Evolutionary conservation across 1,140 invertebrate species (phyloP).

Genomic region (Drosophila rufa): DNA sequence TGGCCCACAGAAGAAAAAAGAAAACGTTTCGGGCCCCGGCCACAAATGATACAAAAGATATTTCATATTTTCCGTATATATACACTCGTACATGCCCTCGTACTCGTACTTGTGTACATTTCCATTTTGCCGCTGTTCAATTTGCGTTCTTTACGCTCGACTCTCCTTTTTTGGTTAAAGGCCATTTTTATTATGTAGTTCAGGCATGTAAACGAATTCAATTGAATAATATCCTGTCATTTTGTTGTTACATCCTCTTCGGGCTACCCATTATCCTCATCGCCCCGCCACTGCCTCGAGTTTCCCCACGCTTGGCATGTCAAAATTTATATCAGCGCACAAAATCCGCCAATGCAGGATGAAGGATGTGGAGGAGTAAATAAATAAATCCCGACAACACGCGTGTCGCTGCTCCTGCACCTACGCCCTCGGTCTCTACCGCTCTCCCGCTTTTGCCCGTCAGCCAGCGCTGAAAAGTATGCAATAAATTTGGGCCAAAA

Average conservation of each 20-base stretch:
- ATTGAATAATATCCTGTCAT: slow-evolving; percentile 84
- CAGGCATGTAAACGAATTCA: slow-evolving; percentile 83
- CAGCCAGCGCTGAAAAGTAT: slow-evolving; percentile 53
- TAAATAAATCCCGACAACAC: slow-evolving; percentile 75
- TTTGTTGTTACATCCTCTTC: slow-evolving; percentile 63
- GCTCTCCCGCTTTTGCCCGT: neutral
- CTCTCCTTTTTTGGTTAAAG: slow-evolving; percentile 56
- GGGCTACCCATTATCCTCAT: slow-evolving; percentile 33
- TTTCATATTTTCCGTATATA: slow-evolving; percentile 51
- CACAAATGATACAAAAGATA: slow-evolving; percentile 59
- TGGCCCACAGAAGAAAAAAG: slow-evolving; percentile 41
- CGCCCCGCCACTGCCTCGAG: neutral
- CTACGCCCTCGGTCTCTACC: neutral
- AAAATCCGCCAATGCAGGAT: slow-evolving; percentile 63
- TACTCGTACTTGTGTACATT: slow-evolving; percentile 31
- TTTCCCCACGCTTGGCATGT: slow-evolving; percentile 59
- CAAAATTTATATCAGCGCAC: slow-evolving; percentile 76
- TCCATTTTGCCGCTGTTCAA: slow-evolving; percentile 62
- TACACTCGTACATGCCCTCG: neutral
- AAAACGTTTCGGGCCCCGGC: slow-evolving; percentile 46
- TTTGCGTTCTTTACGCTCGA: slow-evolving; percentile 47
- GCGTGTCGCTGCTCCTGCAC: slow-evolving; percentile 32
- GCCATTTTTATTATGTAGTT: slow-evolving; percentile 80
- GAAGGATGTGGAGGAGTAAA: slow-evolving; percentile 66
- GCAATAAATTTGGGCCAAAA: slow-evolving; percentile 72